Conservation (phyloP, 2,113 vertebrate genomes). For the Periophthalmus modestus region DNA sequence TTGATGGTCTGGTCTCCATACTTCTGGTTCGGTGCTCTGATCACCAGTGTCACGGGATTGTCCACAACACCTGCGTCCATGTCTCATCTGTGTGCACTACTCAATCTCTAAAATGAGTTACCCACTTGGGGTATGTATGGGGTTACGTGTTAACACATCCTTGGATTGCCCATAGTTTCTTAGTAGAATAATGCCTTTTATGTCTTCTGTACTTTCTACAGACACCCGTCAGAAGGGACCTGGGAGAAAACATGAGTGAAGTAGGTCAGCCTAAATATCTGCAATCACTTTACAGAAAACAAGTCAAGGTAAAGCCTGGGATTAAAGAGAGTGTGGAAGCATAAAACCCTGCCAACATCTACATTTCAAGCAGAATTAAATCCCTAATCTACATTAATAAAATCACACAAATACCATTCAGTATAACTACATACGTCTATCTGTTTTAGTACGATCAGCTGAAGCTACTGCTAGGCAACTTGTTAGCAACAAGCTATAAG, state of each 20-base stretch:
- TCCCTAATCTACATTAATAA: not conserved
- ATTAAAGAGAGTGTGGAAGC: not conserved
- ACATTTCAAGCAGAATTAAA: not conserved
- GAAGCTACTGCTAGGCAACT: not conserved
- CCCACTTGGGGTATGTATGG: not conserved
- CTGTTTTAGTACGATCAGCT: not conserved
- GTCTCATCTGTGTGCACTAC: slow-evolving; percentile 52
- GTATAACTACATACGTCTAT: not conserved
- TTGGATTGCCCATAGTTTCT: not conserved
- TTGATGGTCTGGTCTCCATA: slow-evolving; percentile 92
- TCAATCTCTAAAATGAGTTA: not conserved
- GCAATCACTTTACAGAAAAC: not conserved
- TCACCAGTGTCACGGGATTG: slow-evolving; percentile 86
- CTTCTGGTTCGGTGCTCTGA: slow-evolving; percentile 94
- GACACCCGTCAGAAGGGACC: slow-evolving; percentile 5
- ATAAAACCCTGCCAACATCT: too few species aligned
- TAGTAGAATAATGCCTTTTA: not conserved
- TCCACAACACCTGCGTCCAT: slow-evolving; percentile 83
- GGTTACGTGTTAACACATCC: slow-evolving; percentile 1
- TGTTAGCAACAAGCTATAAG: slow-evolving; percentile 26
- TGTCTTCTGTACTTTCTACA: not conserved
- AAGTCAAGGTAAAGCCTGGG: not conserved
- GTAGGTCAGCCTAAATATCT: not conserved
- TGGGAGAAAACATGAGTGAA: not conserved
- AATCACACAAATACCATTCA: not conserved